Evolutionary conservation across 2,797 vertebrate genomes (phyloP).

Genomic region (Scleropages formosus): DNA sequence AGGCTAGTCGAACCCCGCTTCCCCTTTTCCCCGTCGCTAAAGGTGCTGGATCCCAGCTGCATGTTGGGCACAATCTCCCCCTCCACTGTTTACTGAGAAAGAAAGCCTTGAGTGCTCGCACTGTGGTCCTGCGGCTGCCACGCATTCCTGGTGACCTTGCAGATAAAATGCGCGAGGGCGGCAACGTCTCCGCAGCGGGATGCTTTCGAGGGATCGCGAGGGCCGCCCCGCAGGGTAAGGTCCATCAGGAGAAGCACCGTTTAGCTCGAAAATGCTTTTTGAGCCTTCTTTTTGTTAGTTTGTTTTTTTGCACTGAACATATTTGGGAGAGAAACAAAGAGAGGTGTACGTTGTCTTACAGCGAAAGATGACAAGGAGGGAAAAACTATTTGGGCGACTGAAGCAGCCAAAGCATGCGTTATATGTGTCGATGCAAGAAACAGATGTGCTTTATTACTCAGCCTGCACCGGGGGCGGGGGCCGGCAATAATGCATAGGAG

Average conservation of each 20-base stretch:
- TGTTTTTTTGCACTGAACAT: slow-evolving; percentile 37
- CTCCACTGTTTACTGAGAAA: slow-evolving; percentile 41
- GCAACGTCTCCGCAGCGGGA: not conserved
- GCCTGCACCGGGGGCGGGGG: slow-evolving; percentile 53
- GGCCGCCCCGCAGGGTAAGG: too few species aligned
- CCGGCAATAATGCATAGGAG: slow-evolving; percentile 54
- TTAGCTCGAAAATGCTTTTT: too few species aligned
- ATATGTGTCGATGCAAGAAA: slow-evolving; percentile 43
- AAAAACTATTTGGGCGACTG: slow-evolving; percentile 52
- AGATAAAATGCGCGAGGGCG: not conserved
- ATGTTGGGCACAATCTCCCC: slow-evolving; percentile 34
- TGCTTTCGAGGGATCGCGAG: not conserved
- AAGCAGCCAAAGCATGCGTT: slow-evolving; percentile 64
- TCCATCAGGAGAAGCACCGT: too few species aligned
- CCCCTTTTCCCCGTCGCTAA: slow-evolving; percentile 6
- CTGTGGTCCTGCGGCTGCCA: slow-evolving; percentile 39
- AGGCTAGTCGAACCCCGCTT: slow-evolving; percentile 44
- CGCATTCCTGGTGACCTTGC: not conserved
- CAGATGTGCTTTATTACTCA: slow-evolving; percentile 58
- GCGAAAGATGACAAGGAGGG: slow-evolving; percentile 55
- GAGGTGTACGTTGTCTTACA: slow-evolving; percentile 42
- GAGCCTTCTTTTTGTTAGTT: too few species aligned
- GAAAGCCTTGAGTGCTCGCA: slow-evolving; percentile 41
- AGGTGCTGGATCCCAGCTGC: slow-evolving; percentile 42
- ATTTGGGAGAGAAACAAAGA: not conserved